Evolutionary conservation across 2,888 invertebrate species (phyloP), one percentile per base, ranked within the genome.

Genomic region (Drosophila colorata): DNA sequence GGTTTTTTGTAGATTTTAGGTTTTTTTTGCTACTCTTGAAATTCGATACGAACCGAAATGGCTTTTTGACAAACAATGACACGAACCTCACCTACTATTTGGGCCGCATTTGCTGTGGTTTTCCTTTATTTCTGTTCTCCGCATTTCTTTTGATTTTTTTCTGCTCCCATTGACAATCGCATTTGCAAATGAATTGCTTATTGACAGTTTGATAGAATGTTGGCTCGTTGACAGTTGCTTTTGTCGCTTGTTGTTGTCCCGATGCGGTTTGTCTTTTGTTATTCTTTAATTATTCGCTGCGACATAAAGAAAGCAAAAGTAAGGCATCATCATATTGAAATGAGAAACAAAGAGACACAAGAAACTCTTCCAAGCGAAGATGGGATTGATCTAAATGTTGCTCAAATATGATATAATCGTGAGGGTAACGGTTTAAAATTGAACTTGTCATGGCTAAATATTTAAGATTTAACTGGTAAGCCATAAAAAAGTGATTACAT

Each of bases 151-250:
- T 61, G 13, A 49, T 65, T 56, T 40, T 56, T 40, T 13, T 4
- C 33, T 60, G 57, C 69, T 78, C 52, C 65, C 71, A 66, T 66
- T 61, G 82, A 74, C 70, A 68, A 69, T 68, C 70, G 70, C 81
- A 87, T 85, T 88, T 84, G 89, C 87, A 86, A 86, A 88, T 86
- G 89, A 86, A 88, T 87, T 84, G 87, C 87, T 88, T 88, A 86
- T 86, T 86, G 86, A 86, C 86, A 86, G 87, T 85, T 86, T 88
- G 89, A 86, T 86, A 80, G 85, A 84, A 81, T 72, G 88, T 68
- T 80, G 68, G 41, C 65, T 72, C 56, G 63, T 71, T 78, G 83
- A 68, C 77, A 75, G 69, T 70, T 67, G 68, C 56, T 69, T 66
- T 61, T 70, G 28, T 44, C 55, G 55, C 2, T 48, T 49, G 8